Conservation (phyloP, 2,113 vertebrate genomes). For the Sporophila hypoxantha region DNA sequence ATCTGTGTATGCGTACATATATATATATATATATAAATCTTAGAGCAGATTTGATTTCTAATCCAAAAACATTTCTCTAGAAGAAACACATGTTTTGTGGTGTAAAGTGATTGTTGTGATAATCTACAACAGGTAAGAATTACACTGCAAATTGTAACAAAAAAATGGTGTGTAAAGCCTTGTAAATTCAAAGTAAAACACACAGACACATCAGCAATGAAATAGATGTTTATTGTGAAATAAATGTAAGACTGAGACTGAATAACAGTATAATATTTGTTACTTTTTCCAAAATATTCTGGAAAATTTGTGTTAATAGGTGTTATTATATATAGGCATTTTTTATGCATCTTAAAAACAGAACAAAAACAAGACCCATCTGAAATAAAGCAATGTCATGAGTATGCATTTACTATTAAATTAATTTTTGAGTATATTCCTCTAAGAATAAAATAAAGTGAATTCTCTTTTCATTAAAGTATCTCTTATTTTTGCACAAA, state of each 20-base stretch:
- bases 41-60: neutral
- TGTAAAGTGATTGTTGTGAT: neutral
- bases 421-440: neutral
- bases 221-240: neutral
- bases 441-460: neutral
- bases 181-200: neutral
- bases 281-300: neutral
- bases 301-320: neutral
- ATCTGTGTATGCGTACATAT: fast-evolving
- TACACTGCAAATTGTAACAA: neutral
- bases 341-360: neutral
- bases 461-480: neutral
- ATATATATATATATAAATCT: fast-evolving
- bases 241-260: neutral
- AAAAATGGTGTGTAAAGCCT: neutral
- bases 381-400: neutral
- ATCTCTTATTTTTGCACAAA: neutral
- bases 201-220: neutral
- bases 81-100: neutral
- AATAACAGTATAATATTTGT: neutral
- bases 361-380: neutral
- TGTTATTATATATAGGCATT: neutral
- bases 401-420: neutral
- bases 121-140: neutral
- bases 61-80: neutral